Conservation (phyloP, 1,140 invertebrate species). For the Luehdorfia chinensis region DNA sequence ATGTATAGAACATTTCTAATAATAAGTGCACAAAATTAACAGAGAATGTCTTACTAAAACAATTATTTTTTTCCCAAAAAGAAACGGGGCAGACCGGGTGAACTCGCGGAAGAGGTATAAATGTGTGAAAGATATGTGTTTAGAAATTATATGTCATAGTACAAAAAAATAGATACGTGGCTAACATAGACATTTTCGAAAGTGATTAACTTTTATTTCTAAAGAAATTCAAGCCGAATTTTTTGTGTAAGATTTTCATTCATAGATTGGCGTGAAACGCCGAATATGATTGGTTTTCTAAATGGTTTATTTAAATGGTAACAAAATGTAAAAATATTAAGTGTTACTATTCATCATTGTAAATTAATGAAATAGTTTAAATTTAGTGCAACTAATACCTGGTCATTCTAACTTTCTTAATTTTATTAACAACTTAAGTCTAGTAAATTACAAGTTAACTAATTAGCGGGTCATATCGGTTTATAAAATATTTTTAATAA, state of each 20-base stretch:
- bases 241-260: too few relatives aligned
- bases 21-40: constrained; percentile 55
- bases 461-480: not conserved
- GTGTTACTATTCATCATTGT: constrained; percentile 18
- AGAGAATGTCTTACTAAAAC: constrained; percentile 67
- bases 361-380: constrained; percentile 21
- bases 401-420: constrained; percentile 47
- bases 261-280: constrained; percentile 24
- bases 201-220: constrained; percentile 48
- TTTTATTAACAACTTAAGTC: constrained; percentile 18
- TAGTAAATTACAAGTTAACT: not conserved
- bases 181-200: constrained; percentile 66
- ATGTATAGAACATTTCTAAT: constrained; percentile 26
- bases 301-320: not conserved
- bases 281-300: constrained; percentile 40
- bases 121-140: constrained; percentile 72
- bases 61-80: constrained; percentile 69
- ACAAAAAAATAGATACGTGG: constrained; percentile 60
- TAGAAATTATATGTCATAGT: constrained; percentile 66
- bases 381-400: constrained; percentile 53
- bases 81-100: constrained; percentile 70
- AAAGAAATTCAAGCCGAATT: constrained; percentile 11
- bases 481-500: too few relatives aligned
- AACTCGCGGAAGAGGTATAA: constrained; percentile 67
- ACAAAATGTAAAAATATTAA: constrained; percentile 13